Evolutionary conservation across 2,113 vertebrate genomes (phyloP).

Genomic region (Hirundichthys speculiger): DNA sequence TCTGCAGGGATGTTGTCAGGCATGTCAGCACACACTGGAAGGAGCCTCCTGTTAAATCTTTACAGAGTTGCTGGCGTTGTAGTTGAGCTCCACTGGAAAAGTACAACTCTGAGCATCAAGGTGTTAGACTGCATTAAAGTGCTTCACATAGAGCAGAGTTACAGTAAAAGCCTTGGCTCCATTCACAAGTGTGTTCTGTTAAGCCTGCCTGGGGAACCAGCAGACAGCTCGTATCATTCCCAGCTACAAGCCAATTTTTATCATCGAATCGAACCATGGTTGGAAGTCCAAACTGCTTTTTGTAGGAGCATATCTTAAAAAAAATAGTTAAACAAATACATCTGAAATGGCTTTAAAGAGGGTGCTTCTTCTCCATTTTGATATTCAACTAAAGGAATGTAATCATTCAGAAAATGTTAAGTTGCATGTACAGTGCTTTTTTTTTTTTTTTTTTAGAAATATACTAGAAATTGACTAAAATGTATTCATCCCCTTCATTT

Average conservation of each 20-base stretch:
- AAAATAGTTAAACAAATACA: too few relatives aligned
- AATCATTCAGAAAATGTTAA: too few relatives aligned
- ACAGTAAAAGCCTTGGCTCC: slow-evolving; percentile 51
- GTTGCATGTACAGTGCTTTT: too few relatives aligned
- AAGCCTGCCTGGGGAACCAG: slow-evolving; percentile 11
- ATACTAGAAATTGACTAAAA: too few relatives aligned
- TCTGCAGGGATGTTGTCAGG: slow-evolving; percentile 38
- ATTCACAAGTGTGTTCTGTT: slow-evolving; percentile 41
- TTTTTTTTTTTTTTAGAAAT: too few relatives aligned
- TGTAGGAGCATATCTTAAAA: too few relatives aligned
- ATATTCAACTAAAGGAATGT: too few relatives aligned
- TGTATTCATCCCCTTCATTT: neutral
- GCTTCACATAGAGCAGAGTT: slow-evolving; percentile 51
- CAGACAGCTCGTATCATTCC: slow-evolving; percentile 18
- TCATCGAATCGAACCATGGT: neutral
- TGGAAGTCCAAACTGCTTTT: too few relatives aligned
- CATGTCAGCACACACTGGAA: slow-evolving; percentile 27
- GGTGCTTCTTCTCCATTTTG: too few relatives aligned
- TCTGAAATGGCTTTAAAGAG: too few relatives aligned
- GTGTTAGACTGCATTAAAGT: slow-evolving; percentile 56
- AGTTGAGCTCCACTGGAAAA: slow-evolving; percentile 33
- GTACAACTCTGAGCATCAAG: slow-evolving; percentile 49
- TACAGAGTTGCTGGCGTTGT: slow-evolving; percentile 42
- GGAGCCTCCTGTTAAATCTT: slow-evolving; percentile 50
- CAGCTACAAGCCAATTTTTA: slow-evolving; percentile 16